Evolutionary conservation across 2,113 vertebrate genomes (phyloP), one percentile per base, ranked within the genome.

Genomic region (Sterrhoptilus dennistouni): DNA sequence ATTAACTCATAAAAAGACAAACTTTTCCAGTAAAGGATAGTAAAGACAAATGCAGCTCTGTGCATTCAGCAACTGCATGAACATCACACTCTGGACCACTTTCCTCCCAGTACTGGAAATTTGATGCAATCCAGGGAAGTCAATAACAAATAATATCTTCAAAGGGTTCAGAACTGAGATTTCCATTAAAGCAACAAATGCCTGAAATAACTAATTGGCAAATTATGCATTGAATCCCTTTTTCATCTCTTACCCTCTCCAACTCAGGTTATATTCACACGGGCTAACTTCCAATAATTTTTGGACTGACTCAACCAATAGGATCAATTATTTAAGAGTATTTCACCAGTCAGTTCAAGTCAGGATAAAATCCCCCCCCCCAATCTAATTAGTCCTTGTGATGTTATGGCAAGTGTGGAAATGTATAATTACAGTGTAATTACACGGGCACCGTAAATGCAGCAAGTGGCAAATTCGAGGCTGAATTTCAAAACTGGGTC

Each of bases 391-490:
- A 92, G 70, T 95, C 68, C 63, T 71, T 68, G 60, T 79, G 76
- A 87, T 97, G 88, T 83, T 95, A 89, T 57, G 77, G 95, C 95
- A 93, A 91, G 90, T 82, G 91, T 83, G 79, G 80, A 94, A 96
- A 94, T 75, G 83, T 78, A 81, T 95, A 96, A 96, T 92, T 97
- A 79, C 90, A 78, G 57, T 69, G 93, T 87, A 96, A 95, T 96
- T 94, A 93, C 69, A 87, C 31, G 53, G 76, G 14, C 79, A 71
- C 57, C 3, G 16, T 66, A 84, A 89, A 93, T 29, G 65, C 61
- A 77, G 79, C 74, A 89, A 87, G 72, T 84, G 78, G 88, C 52
- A 93, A 93, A 96, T 96, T 92, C 95, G 61, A 72, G 95, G 88
- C 88, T 97, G 87, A 94, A 95, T 97, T 96, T 96, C 90, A 93